Conservation (phyloP, 2,888 invertebrate species). For the Euclidia mi region DNA sequence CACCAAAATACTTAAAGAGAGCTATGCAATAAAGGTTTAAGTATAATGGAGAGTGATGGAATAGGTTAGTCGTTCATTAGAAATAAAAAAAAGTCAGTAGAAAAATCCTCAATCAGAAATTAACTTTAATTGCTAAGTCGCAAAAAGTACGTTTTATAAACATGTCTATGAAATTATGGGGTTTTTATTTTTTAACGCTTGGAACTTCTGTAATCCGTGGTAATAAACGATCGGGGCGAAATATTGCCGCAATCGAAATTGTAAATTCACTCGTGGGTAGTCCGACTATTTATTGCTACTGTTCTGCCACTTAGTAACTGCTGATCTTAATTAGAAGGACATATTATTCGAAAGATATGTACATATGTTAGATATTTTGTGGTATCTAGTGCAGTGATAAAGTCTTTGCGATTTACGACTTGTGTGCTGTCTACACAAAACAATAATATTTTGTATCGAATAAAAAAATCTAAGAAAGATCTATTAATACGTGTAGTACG, state of each 20-base stretch:
- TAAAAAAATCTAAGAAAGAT: no score
- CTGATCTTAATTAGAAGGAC: not conserved
- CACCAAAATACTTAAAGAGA: not conserved
- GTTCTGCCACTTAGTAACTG: not conserved
- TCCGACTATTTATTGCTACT: constrained; percentile 4
- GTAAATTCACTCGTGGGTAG: constrained; percentile 18
- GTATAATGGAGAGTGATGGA: constrained; percentile 10
- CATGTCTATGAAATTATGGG: not conserved
- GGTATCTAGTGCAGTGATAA: no score
- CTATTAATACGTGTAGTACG: no score
- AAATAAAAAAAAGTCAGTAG: not conserved
- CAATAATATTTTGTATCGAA: no score
- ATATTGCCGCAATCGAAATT: constrained; percentile 18
- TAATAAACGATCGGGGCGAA: constrained; percentile 18
- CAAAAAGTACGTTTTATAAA: constrained; percentile 2
- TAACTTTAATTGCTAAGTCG: no score
- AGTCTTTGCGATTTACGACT: no score
- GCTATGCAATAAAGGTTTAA: constrained; percentile 3
- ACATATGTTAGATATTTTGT: no score
- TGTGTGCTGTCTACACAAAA: no score
- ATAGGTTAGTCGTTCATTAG: not conserved
- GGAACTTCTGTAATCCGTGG: constrained; percentile 5
- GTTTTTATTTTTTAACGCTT: constrained; percentile 12
- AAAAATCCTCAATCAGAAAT: not conserved
- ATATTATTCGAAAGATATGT: not conserved